Base-by-base conservation (phyloP, 1,140 invertebrate genomes). In the Homarus americanus region DNA sequence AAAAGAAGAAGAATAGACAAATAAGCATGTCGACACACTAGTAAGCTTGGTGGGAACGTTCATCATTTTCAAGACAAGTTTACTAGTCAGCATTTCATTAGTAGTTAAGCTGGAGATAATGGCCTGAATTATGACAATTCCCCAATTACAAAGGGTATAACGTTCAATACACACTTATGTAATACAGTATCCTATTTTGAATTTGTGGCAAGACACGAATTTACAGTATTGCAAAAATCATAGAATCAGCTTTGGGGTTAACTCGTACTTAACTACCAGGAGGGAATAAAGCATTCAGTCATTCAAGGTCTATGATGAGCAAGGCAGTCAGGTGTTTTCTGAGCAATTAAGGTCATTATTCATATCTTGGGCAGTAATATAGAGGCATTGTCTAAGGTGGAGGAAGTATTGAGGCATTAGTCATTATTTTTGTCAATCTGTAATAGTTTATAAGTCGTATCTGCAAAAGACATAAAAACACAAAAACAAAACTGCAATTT, bases 251-350 rank as follows among this genome's bases (percentile, higher is more conserved):
- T 49, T 49, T 49, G 24, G 24, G 53, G 12, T 58, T 58, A 58
- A 58, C 15, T 58, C 17, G n/a, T n/a, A 58, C 20, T 15, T 4
- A 58, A 58, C 53, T 20, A 58, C 53, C 12, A 58, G 53, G 24
- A 58, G 53, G 24, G 24, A 20, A 58, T n/a, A 9, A 49, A 24
- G 10, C 10, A 32, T 15, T 80, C 12, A 1, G 78, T 80, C 78
- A 41, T n/a, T 53, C 24, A 20, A 24, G 20, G 78, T 80, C 78
- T 44, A 28, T n/a, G n/a, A n/a, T 75, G 73, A 80, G 44, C 40
- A 32, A 17, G 20, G 40, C 41, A 49, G 38, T 32, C 40, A 80
- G 28, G 78, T n/a, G 78, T 53, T 80, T 53, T 80, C 28, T 3
- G 78, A 80, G 41, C n/a, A 53, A 4, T 69, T 10, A 80, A 0